Base-by-base conservation (phyloP, 2,797 vertebrate genomes). In the Poecilia velifera region DNA sequence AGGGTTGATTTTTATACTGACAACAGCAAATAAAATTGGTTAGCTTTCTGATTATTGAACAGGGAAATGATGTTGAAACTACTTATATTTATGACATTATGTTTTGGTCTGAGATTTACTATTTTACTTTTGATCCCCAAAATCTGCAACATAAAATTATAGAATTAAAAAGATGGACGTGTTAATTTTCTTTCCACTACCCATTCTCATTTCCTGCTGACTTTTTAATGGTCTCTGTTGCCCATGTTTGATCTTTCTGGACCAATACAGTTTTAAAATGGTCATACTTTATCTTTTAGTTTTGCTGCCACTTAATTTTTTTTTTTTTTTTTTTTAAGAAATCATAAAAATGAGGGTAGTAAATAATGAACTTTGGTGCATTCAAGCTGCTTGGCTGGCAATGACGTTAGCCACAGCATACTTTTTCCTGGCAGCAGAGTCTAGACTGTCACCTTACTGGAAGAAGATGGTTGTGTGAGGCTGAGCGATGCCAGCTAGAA, bases 1-100 rank as follows among this genome's bases (percentile, higher is more conserved):
- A 43, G 66, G 47, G 49, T 73, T 77, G 41, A 74, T 53, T 14
- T 62, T 82, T 51, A 47, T 72, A 86, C 79, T 88, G 83, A 89
- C 79, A 36, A 49, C 83, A 86, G 28, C 76, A 68, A 90, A 83
- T 85, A 46, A 74, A 72, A 78, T 39, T 18, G 16, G 46, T 84
- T 43, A 0, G 2, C 43, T 85, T 41, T n/a, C 66, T 80, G 39
- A 80, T 71, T 28, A 80, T 2, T 73, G 4, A 82, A 49, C 6
- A 73, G 22, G 76, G 73, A 51, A 41, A 64, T 31, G 2, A 53
- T 59, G 13, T 59, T 59, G 55, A 57, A 57, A 28, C 53, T 31
- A 31, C 55, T 59, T 59, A 9, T n/a, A 31, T 31, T 31, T 59
- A 59, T 59, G 55, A 59, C n/a, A 31, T 31, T 59, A 28, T 59